These are phyloP conservation scores for Aelia acuminata DNA, from an alignment of 2,888 invertebrate genomes.

Conservation along the genomic window DNA sequence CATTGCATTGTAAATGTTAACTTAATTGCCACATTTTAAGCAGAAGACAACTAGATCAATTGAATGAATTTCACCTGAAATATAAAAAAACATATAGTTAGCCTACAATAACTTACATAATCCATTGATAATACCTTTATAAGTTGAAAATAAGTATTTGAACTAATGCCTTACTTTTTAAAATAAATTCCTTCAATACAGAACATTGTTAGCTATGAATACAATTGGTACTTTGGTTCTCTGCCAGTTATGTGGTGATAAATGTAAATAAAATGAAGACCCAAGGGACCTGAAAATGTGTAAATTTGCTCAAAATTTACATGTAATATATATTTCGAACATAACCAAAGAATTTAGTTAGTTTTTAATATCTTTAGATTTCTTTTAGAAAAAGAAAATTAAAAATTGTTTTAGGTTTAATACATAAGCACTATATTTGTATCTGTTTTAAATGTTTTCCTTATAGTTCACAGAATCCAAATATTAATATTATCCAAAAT, in stretches of 20 bases:
- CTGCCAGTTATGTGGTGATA: neutral
- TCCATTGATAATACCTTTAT: neutral
- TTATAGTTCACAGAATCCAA: too few relatives aligned
- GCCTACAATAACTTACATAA: too few relatives aligned
- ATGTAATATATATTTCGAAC: neutral
- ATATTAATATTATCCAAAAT: too few relatives aligned
- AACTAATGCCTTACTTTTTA: neutral
- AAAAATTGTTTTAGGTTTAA: neutral
- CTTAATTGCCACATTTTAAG: neutral
- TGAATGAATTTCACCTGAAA: neutral
- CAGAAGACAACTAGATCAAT: neutral
- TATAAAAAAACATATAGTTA: neutral
- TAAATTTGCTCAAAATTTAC: conserved; percentile 31
- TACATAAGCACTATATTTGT: too few relatives aligned
- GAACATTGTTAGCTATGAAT: too few relatives aligned
- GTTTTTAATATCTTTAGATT: neutral
- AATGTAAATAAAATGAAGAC: neutral
- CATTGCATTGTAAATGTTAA: neutral
- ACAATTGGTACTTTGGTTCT: neutral
- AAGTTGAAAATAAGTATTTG: neutral
- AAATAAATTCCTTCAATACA: neutral
- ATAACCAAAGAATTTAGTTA: neutral
- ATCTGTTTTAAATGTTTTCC: neutral
- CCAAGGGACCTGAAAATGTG: conserved; percentile 1
- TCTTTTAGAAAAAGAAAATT: neutral